Base-by-base conservation (phyloP, 2,113 vertebrate species). In the Stomatorhinus ivindoensis region DNA sequence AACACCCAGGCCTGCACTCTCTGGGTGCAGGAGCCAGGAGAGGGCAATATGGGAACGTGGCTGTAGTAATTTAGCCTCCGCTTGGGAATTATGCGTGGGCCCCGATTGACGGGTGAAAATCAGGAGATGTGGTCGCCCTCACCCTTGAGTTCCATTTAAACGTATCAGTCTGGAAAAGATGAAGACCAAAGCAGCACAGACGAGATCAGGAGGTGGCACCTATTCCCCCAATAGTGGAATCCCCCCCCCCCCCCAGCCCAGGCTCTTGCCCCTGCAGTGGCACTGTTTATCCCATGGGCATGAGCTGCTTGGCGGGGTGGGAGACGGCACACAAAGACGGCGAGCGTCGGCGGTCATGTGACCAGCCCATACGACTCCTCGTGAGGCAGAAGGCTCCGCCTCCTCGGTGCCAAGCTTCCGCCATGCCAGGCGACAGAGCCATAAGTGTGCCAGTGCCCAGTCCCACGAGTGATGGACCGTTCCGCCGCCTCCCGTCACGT, bases 331-430 rank as follows among this genome's bases (percentile, higher is more conserved):
- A 15, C 65, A 73, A 35, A 35, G 7, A 35, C 1, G n/a, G 2
- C 2, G 35, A 82, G 39, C 76, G 21, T 42, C 15, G 5, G 44
- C 90, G 90, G 91, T 91, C 91, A 86, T 90, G 91, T 88, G 15
- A 82, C 89, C 91, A 89, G 90, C 61, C 80, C 35, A 9, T 46
- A 82, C 44, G 39, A 48, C 61, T 69, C 61, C 61, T 27, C n/a
- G 31, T 31, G 15, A 76, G 51, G 76, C 39, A 48, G n/a, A 10
- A 65, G 44, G 89, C 92, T 91, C 92, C 91, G 92, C 91, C 93
- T 92, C 93, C 92, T 92, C 90, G 92, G 89, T 93, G 89, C 91
- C 90, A 24, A 50, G 90, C 24, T 31, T 51, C 24, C n/a, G n/a
- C 53, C 58, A 9, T 17, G 51, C 42, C 61, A 58, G 39, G 84